Conservation (phyloP, 2,797 vertebrate species). For the Coluber constrictor region DNA sequence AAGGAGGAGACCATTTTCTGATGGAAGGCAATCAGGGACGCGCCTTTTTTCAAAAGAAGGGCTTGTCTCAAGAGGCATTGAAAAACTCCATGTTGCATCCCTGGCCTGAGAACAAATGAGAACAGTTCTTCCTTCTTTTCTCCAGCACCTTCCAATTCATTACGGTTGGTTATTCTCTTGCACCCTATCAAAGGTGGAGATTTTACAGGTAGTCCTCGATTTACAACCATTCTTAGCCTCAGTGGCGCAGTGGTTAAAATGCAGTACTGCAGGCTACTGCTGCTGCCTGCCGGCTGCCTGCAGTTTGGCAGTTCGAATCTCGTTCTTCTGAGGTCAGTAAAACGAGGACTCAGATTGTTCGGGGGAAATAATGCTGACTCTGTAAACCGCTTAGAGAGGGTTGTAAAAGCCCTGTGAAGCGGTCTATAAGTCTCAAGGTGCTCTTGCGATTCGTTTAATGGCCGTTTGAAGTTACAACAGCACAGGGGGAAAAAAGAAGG, state of each 20-base stretch:
- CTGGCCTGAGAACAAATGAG: too few relatives aligned
- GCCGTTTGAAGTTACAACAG: neutral
- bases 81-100: neutral
- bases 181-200: too few relatives aligned
- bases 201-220: neutral
- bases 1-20: neutral
- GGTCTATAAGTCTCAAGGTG: too few relatives aligned
- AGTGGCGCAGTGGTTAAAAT: too few relatives aligned
- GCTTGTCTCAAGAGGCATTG: neutral
- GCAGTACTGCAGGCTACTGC: neutral
- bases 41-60: neutral
- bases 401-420: too few relatives aligned
- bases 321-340: neutral
- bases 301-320: neutral
- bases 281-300: neutral
- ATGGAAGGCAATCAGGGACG: neutral
- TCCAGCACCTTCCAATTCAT: neutral
- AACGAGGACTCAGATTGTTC: neutral
- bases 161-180: neutral
- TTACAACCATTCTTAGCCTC: neutral
- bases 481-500: neutral
- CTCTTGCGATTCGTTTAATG: neutral
- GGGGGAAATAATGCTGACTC: fast-evolving
- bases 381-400: neutral
- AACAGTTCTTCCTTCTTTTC: neutral